Evolutionary conservation across 2,888 invertebrate genomes (phyloP).

Genomic region (Stegophylla sp.): DNA sequence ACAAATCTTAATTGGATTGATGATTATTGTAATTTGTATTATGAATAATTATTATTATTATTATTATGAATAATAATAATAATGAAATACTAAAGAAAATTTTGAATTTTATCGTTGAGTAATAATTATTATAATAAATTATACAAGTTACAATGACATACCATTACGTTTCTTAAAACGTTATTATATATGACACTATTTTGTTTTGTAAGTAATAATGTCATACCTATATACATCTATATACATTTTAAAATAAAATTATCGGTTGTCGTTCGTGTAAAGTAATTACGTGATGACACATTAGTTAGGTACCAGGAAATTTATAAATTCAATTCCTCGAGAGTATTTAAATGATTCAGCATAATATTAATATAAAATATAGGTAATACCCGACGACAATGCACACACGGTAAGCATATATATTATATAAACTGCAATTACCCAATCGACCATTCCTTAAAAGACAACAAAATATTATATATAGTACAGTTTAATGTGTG

Average conservation of each 20-base stretch:
- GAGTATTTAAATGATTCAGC: conserved; percentile 29
- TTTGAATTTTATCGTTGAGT: too few relatives aligned
- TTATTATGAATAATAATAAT: too few relatives aligned
- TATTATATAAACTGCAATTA: conserved; percentile 30
- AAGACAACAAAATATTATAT: conserved; percentile 13
- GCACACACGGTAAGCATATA: not conserved
- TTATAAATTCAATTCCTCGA: conserved; percentile 19
- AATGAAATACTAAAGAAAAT: too few relatives aligned
- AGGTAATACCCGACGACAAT: not conserved
- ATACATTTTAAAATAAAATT: too few relatives aligned
- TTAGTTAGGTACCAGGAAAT: not conserved
- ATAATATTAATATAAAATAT: conserved; percentile 25
- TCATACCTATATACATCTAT: too few relatives aligned
- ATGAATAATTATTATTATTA: too few relatives aligned
- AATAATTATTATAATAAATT: too few relatives aligned
- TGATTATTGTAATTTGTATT: too few relatives aligned
- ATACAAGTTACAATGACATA: not conserved
- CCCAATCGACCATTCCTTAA: conserved; percentile 12
- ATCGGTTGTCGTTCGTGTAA: not conserved
- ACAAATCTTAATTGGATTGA: too few relatives aligned
- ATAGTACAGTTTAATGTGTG: conserved; percentile 4
- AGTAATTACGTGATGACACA: not conserved
- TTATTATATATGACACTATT: not conserved
- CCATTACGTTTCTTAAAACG: not conserved
- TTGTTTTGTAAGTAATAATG: not conserved